Evolutionary conservation across 92 coral and sea anemone genomes (phyloP).

Genomic region (Micromussa lordhowensis): DNA sequence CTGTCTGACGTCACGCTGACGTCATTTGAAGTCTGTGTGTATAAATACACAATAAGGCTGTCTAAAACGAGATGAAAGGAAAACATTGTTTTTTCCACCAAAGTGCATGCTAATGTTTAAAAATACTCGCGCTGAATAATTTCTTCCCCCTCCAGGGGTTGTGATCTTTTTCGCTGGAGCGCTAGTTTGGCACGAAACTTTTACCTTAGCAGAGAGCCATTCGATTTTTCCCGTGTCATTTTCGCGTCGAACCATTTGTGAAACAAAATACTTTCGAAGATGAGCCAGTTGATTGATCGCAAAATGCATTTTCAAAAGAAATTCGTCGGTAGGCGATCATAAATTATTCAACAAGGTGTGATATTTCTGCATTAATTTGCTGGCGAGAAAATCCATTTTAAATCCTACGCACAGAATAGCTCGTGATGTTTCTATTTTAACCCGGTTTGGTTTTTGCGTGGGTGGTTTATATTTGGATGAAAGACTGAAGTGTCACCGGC

Average conservation of each 20-base stretch:
- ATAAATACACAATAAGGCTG: conserved; percentile 53
- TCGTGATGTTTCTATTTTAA: conserved; percentile 37
- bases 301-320: conserved; percentile 43
- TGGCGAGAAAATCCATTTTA: conserved; percentile 41
- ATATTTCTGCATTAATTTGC: conserved; percentile 46
- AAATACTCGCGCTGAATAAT: conserved; percentile 28
- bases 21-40: conserved; percentile 56
- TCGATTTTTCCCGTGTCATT: not conserved
- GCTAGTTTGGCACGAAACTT: not conserved
- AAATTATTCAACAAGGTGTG: conserved; percentile 41
- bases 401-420: conserved; percentile 32
- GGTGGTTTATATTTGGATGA: conserved; percentile 34
- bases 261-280: conserved; percentile 41
- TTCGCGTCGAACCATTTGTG: conserved; percentile 11
- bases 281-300: conserved; percentile 46
- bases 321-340: conserved; percentile 51
- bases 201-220: not conserved
- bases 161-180: conserved; percentile 1
- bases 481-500: conserved; percentile 17
- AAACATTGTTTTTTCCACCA: conserved; percentile 42
- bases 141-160: conserved; percentile 32
- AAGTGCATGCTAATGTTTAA: conserved; percentile 39
- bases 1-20: conserved; percentile 49
- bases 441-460: conserved; percentile 48
- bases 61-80: conserved; percentile 40